Evolutionary conservation across 2,888 invertebrate genomes (phyloP), one percentile per base, ranked within the genome.

Genomic region (Zygaena filipendulae): DNA sequence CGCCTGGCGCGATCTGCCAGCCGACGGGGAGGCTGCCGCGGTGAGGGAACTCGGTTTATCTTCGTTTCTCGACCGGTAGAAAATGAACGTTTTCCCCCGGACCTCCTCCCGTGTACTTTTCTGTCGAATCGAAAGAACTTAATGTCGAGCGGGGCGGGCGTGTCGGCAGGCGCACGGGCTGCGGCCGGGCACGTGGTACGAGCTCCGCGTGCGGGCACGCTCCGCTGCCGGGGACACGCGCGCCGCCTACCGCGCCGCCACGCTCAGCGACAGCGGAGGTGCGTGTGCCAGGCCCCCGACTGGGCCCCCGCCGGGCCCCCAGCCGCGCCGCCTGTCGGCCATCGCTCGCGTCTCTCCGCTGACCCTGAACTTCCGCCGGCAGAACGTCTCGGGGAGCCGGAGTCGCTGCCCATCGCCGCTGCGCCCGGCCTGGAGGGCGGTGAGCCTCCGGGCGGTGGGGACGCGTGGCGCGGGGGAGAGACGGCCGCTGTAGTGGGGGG

Each of bases 151-250:
- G n/a, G n/a, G n/a, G n/a, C 6, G n/a, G n/a, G 3, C 20, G 12
- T 11, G 5, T 21, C 21, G 69, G 59, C 57, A 84, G 45, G 83
- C 80, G 30, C 59, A 57, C 32, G 68, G 70, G 30, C 66, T 84
- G 49, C 53, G 53, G 27, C 71, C 84, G 23, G 82, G 81, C 32
- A 63, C 80, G 23, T 84, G 84, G 84, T 83, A 83, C 56, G 83
- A 84, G 46, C 47, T 84, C 22, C 79, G 82, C 32, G 77, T 84
- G 41, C 61, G 67, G 22, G 83, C 83, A 23, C 72, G 62, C 38
- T 79, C 82, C 32, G 59, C 81, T 30, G 83, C 83, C 26, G 84
- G 83, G 1, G 81, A 80, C 47, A 74, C 80, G 18, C 58, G 64
- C 9, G 82, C 83, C 22, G 60, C 79, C 14, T 84, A 83, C 59